These are phyloP conservation scores for Chelon labrosus DNA, from an alignment of 2,797 vertebrate genomes.

Conservation along the genomic window DNA sequence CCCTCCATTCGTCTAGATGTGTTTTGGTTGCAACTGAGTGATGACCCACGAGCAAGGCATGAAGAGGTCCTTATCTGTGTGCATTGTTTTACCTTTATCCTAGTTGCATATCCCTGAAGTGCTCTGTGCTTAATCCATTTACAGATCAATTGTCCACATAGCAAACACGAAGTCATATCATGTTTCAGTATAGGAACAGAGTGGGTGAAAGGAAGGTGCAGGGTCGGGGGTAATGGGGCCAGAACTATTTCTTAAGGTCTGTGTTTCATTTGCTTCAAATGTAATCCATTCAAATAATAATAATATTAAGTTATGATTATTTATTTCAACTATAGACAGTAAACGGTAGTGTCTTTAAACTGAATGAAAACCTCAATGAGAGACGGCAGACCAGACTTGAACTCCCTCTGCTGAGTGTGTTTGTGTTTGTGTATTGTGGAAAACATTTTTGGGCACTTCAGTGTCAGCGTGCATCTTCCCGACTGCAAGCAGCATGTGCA, in stretches of 20 bases:
- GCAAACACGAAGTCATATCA: background rate
- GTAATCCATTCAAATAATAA: background rate
- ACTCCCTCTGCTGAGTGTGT: background rate
- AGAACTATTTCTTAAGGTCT: no score
- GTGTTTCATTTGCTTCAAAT: background rate
- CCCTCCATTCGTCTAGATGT: background rate
- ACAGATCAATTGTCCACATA: background rate
- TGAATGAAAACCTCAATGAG: constrained; percentile 12
- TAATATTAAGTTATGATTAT: background rate
- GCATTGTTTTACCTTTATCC: background rate
- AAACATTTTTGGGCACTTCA: constrained; percentile 5
- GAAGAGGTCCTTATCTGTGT: background rate
- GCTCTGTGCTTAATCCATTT: background rate
- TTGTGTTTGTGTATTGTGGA: constrained; percentile 7
- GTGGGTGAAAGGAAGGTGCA: no score
- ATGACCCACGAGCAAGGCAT: background rate
- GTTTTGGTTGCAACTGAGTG: background rate
- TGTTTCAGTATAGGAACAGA: background rate
- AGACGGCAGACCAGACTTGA: constrained; percentile 1
- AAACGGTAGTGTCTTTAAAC: constrained; percentile 1
- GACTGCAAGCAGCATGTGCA: constrained; percentile 35
- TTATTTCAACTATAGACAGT: background rate
- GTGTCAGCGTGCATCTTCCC: constrained; percentile 23
- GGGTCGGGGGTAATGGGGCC: no score
- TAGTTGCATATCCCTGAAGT: background rate